These are phyloP conservation scores for Sus cebifrons DNA, from an alignment of 2,797 vertebrate species.

Conservation along the genomic window DNA sequence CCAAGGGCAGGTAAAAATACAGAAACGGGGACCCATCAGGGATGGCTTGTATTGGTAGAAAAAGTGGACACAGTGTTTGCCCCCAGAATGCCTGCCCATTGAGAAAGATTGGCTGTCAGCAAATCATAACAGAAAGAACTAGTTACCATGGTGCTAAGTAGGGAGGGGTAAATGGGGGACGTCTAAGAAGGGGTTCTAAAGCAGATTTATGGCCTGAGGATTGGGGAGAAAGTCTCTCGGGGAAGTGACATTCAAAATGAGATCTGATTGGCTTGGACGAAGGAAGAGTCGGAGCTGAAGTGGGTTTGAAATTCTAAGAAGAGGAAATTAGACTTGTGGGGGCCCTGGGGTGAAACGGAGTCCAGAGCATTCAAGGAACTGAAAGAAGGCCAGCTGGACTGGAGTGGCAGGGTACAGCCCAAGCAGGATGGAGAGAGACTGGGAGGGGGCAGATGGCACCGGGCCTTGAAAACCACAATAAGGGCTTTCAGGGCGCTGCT, in stretches of 20 bases:
- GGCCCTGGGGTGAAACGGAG: constrained; percentile 68
- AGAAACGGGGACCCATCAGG: background rate
- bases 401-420: background rate
- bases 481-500: background rate
- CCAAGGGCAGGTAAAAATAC: background rate
- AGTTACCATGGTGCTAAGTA: background rate
- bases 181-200: background rate
- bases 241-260: constrained; percentile 70
- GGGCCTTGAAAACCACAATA: background rate
- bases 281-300: constrained; percentile 51
- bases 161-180: background rate
- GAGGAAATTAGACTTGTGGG: constrained; percentile 71
- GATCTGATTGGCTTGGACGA: constrained; percentile 53
- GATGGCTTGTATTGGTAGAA: background rate
- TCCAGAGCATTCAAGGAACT: constrained; percentile 79
- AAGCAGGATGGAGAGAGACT: background rate
- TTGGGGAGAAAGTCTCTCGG: constrained; percentile 70
- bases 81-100: background rate
- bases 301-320: constrained; percentile 74
- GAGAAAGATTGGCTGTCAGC: background rate
- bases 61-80: background rate
- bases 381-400: constrained; percentile 72
- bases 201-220: background rate
- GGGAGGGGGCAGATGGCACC: background rate
- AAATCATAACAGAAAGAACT: background rate